A percentile compares a stretch with the other conserved stretches of the same genome.
Evolutionary conservation across 1,140 invertebrate genomes (phyloP).

Genomic region (Drosophila equinoxialis): DNA sequence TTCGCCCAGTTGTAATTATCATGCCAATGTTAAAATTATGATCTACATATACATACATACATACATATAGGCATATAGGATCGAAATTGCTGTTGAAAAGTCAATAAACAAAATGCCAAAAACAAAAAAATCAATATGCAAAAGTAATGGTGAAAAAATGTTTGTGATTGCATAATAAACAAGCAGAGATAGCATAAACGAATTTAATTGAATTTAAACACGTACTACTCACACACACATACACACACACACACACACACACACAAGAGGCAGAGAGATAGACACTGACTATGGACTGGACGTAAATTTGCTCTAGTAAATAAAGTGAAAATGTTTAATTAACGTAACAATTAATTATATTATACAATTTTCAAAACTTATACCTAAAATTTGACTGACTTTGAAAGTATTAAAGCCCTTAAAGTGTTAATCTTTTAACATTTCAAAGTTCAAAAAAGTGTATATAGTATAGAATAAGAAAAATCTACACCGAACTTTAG

Average conservation of each 20-base stretch:
- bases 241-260: constrained; percentile 43
- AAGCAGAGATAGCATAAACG: constrained; percentile 50
- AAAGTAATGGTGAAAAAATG: constrained; percentile 53
- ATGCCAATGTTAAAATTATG: constrained; percentile 40
- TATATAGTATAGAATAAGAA: too few relatives aligned
- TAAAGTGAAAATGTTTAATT: not conserved
- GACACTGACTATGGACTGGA: constrained; percentile 8
- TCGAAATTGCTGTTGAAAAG: constrained; percentile 41
- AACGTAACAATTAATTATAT: too few relatives aligned
- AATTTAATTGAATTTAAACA: constrained; percentile 67
- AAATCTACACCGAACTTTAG: too few relatives aligned
- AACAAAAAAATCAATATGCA: constrained; percentile 55
- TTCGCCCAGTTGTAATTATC: constrained; percentile 55
- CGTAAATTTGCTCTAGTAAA: constrained; percentile 46
- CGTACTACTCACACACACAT: constrained; percentile 31
- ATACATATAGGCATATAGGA: not conserved
- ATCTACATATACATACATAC: constrained; percentile 4
- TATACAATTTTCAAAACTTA: too few relatives aligned
- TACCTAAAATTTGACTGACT: too few relatives aligned
- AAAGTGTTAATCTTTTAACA: too few relatives aligned
- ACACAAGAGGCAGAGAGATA: not conserved
- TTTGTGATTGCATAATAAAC: constrained; percentile 76
- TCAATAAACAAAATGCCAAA: constrained; percentile 73
- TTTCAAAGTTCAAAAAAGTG: too few relatives aligned
- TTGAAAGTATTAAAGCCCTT: too few relatives aligned